A percentile compares a stretch with the other conserved stretches of the same genome.
phyloP scores from a whole-genome alignment of 2,113 vertebrate species.

The Ciconia boyciana region DNA sequence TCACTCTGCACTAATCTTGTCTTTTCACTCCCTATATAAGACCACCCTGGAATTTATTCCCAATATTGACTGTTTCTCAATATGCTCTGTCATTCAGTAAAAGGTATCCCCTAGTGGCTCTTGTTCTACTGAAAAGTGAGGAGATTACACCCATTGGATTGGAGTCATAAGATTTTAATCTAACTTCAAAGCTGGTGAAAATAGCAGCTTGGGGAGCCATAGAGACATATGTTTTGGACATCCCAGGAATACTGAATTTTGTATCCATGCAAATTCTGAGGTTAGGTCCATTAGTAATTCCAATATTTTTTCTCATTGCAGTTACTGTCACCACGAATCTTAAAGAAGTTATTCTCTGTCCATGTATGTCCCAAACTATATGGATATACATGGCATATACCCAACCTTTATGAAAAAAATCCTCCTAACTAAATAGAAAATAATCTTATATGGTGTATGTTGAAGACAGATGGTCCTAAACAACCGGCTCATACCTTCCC shows the following conservation, averaged over 20 bases:
- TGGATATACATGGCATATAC: not conserved
- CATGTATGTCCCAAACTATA: not conserved
- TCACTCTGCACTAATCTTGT: not conserved
- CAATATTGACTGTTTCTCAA: not conserved
- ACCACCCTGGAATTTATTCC: not conserved
- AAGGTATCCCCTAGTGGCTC: not conserved
- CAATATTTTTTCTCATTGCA: not conserved
- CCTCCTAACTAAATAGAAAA: not conserved
- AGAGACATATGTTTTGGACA: not conserved
- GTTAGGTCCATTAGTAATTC: not conserved
- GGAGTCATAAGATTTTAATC: not conserved
- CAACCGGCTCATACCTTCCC: not conserved
- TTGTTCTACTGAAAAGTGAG: not conserved
- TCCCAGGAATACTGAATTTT: fast-evolving
- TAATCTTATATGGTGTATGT: not conserved
- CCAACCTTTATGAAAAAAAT: not conserved
- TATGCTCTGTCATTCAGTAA: not conserved
- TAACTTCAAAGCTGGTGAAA: not conserved
- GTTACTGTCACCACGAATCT: not conserved
- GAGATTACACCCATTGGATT: not conserved
- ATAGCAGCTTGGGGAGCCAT: not conserved
- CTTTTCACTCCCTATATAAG: not conserved
- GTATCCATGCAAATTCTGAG: not conserved
- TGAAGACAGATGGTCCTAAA: not conserved
- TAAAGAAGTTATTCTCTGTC: not conserved